Conservation (phyloP, 2,113 vertebrate species). For the Pomatostomus ruficeps region DNA sequence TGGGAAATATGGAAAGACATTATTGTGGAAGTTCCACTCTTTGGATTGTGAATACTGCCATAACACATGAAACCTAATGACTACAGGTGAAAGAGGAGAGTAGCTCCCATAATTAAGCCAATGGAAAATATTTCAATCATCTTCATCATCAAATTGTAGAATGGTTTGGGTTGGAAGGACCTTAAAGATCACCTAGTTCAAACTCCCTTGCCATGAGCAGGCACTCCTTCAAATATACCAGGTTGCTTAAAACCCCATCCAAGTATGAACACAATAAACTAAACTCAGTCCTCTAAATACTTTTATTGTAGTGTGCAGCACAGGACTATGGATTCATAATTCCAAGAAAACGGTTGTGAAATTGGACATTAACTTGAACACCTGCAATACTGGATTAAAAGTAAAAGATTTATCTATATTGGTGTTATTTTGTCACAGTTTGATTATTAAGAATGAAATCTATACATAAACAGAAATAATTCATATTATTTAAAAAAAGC, state of each 20-base stretch:
- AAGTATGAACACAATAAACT: not conserved
- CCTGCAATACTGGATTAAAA: not conserved
- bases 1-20: not conserved
- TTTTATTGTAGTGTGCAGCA: not conserved
- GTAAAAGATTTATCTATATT: conserved; percentile 20
- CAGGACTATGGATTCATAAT: conserved; percentile 5
- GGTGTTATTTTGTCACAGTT: conserved; percentile 13
- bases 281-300: not conserved
- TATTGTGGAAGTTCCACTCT: not conserved
- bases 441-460: conserved; percentile 43
- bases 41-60: not conserved
- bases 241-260: not conserved
- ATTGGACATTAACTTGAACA: conserved; percentile 8
- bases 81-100: not conserved
- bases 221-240: not conserved
- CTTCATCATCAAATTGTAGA: not conserved
- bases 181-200: not conserved
- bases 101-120: not conserved
- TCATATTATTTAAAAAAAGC: not conserved
- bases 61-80: not conserved
- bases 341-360: not conserved
- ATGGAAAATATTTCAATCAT: not conserved
- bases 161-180: not conserved
- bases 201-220: not conserved
- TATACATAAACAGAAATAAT: conserved; percentile 33